Conservation (phyloP, 1,140 invertebrate genomes). For the Brachionus angularis region DNA sequence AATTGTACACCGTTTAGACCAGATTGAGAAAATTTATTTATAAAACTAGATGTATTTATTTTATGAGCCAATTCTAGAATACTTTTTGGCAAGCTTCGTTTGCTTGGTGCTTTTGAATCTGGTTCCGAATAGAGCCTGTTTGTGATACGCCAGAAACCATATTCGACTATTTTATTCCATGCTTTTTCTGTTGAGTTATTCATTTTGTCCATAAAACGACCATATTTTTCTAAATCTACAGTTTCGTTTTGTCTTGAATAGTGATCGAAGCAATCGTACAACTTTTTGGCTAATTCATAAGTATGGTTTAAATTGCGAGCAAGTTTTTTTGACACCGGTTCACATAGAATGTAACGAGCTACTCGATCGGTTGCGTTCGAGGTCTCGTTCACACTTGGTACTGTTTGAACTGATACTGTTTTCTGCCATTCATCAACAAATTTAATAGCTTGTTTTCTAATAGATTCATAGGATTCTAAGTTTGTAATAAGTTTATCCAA, state of each 20-base stretch:
- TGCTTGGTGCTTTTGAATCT: background rate
- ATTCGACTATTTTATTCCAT: conserved; percentile 12
- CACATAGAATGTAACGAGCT: background rate
- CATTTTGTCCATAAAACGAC: conserved; percentile 7
- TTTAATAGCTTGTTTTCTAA: background rate
- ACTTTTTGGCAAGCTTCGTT: conserved; percentile 36
- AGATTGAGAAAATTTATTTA: too few species aligned
- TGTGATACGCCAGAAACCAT: conserved; percentile 31
- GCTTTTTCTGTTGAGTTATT: conserved; percentile 8
- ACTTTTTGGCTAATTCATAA: background rate
- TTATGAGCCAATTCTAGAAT: too few species aligned
- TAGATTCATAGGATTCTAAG: background rate
- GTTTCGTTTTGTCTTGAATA: background rate
- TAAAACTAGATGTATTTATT: too few species aligned
- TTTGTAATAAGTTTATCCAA: background rate
- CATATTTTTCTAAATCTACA: background rate
- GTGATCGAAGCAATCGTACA: background rate
- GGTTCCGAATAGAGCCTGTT: too few species aligned
- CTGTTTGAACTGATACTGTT: background rate
- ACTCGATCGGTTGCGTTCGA: too few species aligned
- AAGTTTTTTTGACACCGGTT: background rate
- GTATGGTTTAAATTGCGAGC: background rate
- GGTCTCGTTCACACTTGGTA: background rate
- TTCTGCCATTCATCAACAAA: conserved; percentile 26
- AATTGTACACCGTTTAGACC: too few species aligned